Base-by-base conservation (phyloP, 1,140 invertebrate species). In the Chironomus striatipennis region DNA sequence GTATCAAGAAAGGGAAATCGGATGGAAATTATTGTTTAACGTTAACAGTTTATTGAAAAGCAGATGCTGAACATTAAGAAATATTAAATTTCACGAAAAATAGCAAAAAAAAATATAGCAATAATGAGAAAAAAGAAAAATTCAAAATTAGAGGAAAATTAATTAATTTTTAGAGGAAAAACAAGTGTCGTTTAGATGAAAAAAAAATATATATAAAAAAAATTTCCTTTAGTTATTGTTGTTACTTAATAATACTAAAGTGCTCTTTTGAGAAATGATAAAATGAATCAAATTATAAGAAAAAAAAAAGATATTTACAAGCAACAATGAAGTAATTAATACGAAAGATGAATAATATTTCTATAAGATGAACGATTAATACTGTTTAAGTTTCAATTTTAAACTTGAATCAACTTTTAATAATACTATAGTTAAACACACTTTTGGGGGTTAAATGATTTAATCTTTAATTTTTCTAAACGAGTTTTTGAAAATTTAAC, bases 1-100 rank as follows among this genome's bases (percentile, higher is more conserved):
- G 89, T 94, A 42, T 82, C 89, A 76, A 86, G 92, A 21, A 90
- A 91, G 85, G 90, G 87, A 77, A 90, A 90, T 83, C 88, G 89
- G 79, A 90, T 94, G 89, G 91, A 93, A 84, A 89, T 93, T 57
- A 57, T 57, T 57, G 47, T 57, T n/a, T 57, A 57, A 10, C 8
- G 24, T 34, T 34, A 34, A 34, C 24, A 34, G 24, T 34, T 34
- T 34, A 34, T 34, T 34, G 24, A 5, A 5, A 34, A 34, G 24
- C 24, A 34, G 24, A 34, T 34, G 24, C 5, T 34, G 24, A 34
- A 34, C 24, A 34, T 34, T 34, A 34, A 34, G 24, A 34, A 34
- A 34, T 34, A 34, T 34, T 34, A 34, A 34, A 57, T n/a, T 57
- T n/a, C 4, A 10, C 43, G 43, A 12, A 12, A 15, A n/a, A 57